These are phyloP conservation scores for Eulemur albifrons DNA, from an alignment of 2,797 vertebrate species.

Conservation along the genomic window DNA sequence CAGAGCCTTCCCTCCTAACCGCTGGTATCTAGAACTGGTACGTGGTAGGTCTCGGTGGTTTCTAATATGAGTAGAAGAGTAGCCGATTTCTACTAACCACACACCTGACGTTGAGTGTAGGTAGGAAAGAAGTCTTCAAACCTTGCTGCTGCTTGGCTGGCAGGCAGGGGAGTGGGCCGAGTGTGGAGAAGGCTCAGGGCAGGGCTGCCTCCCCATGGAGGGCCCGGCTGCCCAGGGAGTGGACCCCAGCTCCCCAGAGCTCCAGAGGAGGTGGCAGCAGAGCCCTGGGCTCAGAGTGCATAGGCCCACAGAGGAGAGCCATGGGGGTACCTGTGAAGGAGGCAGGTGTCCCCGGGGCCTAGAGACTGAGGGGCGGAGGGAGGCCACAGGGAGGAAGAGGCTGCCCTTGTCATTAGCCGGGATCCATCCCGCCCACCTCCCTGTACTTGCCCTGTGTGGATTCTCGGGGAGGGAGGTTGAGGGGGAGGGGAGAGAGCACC, in stretches of 20 bases:
- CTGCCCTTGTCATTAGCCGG: background rate
- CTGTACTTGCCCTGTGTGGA: background rate
- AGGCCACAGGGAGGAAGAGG: background rate
- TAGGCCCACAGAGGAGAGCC: background rate
- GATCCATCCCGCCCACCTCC: background rate
- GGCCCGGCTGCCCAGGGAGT: background rate
- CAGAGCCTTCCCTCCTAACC: background rate
- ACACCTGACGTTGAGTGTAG: background rate
- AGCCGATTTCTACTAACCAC: background rate
- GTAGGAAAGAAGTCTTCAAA: background rate
- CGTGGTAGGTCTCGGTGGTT: background rate
- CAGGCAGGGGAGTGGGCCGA: too few species aligned
- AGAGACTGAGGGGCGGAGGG: background rate
- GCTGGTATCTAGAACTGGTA: background rate
- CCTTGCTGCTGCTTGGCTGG: too few species aligned
- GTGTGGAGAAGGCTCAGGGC: background rate
- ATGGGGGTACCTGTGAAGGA: background rate
- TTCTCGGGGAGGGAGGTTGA: background rate
- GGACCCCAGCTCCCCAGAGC: background rate
- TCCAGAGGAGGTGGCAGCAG: background rate
- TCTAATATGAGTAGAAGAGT: background rate
- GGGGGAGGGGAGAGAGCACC: rapidly evolving
- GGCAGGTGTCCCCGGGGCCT: background rate
- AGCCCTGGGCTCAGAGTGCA: rapidly evolving
- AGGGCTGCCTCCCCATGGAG: background rate